A percentile compares a stretch with the other conserved stretches of the same genome.
Conservation (phyloP, 2,113 vertebrate species). For the Indicator indicator region DNA sequence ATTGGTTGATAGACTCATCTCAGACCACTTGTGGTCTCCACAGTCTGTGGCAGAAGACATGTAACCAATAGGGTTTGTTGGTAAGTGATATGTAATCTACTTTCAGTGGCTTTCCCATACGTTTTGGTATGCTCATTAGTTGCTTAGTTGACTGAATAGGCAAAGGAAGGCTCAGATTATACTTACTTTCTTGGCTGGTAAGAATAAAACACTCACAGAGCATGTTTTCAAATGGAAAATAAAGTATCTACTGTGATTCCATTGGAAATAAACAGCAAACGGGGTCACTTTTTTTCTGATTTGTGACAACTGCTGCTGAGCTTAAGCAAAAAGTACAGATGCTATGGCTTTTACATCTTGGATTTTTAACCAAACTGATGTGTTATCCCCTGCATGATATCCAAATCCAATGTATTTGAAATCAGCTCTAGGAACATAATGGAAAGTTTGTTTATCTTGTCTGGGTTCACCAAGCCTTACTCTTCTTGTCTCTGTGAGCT, state of each 20-base stretch:
- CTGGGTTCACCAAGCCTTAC: background rate
- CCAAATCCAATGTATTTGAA: background rate
- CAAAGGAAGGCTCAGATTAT: background rate
- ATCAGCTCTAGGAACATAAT: background rate
- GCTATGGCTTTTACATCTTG: background rate
- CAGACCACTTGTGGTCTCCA: background rate
- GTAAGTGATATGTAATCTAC: background rate
- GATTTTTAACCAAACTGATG: background rate
- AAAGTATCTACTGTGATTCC: background rate
- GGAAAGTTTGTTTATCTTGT: background rate
- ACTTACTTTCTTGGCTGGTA: background rate
- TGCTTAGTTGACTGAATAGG: background rate
- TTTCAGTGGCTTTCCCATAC: background rate
- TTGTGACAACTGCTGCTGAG: background rate
- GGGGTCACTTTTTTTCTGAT: background rate
- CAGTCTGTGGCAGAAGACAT: background rate
- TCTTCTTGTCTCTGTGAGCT: background rate
- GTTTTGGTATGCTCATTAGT: background rate
- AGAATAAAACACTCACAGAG: background rate
- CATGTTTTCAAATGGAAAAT: background rate
- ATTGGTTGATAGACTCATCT: background rate
- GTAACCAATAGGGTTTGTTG: background rate
- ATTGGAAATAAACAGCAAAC: background rate
- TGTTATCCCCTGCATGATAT: background rate
- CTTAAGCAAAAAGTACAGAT: background rate